Evolutionary conservation across 2,113 vertebrate species (phyloP).

Genomic region (Thomomys bottae): DNA sequence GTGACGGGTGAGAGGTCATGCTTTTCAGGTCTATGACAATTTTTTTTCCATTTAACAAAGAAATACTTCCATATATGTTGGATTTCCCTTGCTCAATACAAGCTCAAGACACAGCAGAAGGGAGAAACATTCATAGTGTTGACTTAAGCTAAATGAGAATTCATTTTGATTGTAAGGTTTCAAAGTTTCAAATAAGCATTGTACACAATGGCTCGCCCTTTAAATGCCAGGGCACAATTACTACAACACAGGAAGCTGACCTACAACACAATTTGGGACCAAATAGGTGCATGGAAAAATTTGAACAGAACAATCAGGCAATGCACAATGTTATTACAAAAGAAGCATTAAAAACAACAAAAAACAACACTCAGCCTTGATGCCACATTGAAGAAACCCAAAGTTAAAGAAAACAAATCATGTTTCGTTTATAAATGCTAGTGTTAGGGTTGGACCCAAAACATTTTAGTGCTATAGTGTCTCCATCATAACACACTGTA

Average conservation of each 20-base stretch:
- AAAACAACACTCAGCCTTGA: too few relatives aligned
- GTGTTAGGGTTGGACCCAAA: not conserved
- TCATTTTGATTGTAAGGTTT: slow-evolving; percentile 39
- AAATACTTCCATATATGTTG: slow-evolving; percentile 45
- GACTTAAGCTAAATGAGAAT: slow-evolving; percentile 37
- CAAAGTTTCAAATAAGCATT: slow-evolving; percentile 23
- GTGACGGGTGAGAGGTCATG: slow-evolving; percentile 63
- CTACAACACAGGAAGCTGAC: not conserved
- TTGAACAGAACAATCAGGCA: not conserved
- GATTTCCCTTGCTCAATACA: not conserved
- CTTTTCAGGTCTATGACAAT: slow-evolving; percentile 68
- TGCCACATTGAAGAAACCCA: not conserved
- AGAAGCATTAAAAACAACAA: slow-evolving; percentile 43
- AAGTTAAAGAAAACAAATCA: not conserved
- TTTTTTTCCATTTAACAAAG: slow-evolving; percentile 71
- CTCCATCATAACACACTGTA: too few relatives aligned
- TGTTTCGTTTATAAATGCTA: not conserved
- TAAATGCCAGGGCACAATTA: slow-evolving; percentile 36
- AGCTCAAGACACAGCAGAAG: slow-evolving; percentile 22
- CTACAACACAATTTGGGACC: not conserved
- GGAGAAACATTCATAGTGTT: not conserved
- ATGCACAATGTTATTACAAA: not conserved
- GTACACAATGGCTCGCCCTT: slow-evolving; percentile 7
- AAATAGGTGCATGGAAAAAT: not conserved
- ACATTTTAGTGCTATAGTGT: not conserved